Base-by-base conservation (phyloP, 2,888 invertebrate genomes). In the Tanytarsus gracilentus region DNA sequence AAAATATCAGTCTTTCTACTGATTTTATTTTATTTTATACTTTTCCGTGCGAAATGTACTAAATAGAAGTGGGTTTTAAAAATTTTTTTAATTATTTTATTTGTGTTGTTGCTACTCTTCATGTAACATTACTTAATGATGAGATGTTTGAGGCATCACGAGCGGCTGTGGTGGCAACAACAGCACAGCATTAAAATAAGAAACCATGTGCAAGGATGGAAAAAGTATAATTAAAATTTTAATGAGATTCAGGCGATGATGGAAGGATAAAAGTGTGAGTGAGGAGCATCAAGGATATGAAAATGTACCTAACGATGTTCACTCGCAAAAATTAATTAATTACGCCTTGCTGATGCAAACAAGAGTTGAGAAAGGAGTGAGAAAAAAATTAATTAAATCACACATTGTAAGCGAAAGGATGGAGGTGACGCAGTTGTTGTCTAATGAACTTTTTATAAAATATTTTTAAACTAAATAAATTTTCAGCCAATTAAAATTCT, bases 191-290 rank as follows among this genome's bases (percentile, higher is more conserved):
- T 27, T 36, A 40, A 56, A 56, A 56, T 39, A 40, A 56, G 55
- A 56, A 56, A 40, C 48, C 44, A 58, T 48, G 58, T 58, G 44
- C 49, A 49, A 14, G 26, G 30, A 56, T 27, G 40, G 40, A 40
- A 51, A 58, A 58, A 58, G 48, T 58, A 44, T 58, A 58, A 58
- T 58, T 58, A 58, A 58, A 58, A 58, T 58, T 58, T 29, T 58
- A 58, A 58, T 58, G 29, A 44, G 58, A 58, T 58, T 40, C 55
- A 26, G n/a, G n/a, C n/a, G n/a, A n/a, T n/a, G n/a, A n/a, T n/a
- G n/a, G n/a, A n/a, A n/a, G n/a, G n/a, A n/a, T n/a, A n/a, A n/a
- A n/a, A n/a, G n/a, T n/a, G 29, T 18, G 44, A 44, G 44, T 44
- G 18, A n/a, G 16, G 29, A 44, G 48, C 48, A 51, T 27, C 51